Evolutionary conservation across 1,140 invertebrate genomes (phyloP).

Genomic region (Meloidogyne chitwoodi): DNA sequence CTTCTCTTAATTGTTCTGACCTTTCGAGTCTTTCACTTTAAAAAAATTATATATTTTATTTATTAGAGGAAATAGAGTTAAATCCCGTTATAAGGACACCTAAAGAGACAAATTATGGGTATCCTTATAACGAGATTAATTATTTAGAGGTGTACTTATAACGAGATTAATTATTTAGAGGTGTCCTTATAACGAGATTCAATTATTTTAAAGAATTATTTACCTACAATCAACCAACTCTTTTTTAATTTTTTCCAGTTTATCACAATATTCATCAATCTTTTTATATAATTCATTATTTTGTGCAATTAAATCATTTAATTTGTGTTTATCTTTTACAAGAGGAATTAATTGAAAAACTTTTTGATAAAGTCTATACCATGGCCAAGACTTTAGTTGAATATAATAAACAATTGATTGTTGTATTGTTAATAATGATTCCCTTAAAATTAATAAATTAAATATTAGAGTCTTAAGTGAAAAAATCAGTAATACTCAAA

Average conservation of each 20-base stretch:
- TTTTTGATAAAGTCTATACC: conserved; percentile 24
- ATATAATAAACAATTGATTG: conserved; percentile 35
- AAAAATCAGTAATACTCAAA: too few species aligned
- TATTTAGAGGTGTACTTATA: too few species aligned
- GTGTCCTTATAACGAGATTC: too few species aligned
- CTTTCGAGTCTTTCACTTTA: not conserved
- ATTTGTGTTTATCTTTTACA: conserved; percentile 26
- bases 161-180: too few species aligned
- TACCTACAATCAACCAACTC: not conserved
- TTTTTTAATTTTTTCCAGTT: not conserved
- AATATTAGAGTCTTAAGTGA: too few species aligned
- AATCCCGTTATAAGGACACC: too few species aligned
- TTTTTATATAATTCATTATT: conserved; percentile 7
- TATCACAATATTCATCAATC: not conserved
- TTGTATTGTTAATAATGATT: conserved; percentile 45
- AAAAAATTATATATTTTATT: not conserved
- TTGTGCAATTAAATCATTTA: conserved; percentile 21
- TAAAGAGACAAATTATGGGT: too few species aligned
- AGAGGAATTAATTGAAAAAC: conserved; percentile 27
- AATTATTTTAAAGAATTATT: too few species aligned
- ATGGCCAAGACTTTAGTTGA: conserved; percentile 10
- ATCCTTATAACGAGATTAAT: too few species aligned
- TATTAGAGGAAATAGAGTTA: not conserved
- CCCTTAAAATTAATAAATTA: conserved; percentile 11
- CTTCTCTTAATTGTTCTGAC: conserved; percentile 21